phyloP scores from a whole-genome alignment of 92 coral and sea anemone genomes.

The Parazoanthus swiftii region DNA sequence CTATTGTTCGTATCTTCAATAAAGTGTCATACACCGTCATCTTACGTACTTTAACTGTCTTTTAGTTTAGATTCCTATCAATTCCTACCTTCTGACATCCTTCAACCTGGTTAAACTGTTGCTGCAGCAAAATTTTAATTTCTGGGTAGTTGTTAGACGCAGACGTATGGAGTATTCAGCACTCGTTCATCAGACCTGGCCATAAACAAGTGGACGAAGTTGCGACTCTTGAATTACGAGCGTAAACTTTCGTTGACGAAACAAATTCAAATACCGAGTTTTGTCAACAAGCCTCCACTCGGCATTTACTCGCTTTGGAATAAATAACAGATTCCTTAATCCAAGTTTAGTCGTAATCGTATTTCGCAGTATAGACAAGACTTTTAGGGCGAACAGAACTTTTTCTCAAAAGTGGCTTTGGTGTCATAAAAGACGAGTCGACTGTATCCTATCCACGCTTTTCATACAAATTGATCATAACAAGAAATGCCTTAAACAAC shows the following conservation, averaged over 20 bases:
- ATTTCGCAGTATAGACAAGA: not conserved
- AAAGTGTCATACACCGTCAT: not conserved
- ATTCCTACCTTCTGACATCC: not conserved
- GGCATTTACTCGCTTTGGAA: slow-evolving; percentile 19
- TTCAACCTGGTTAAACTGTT: not conserved
- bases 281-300: slow-evolving; percentile 17
- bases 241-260: slow-evolving; percentile 5
- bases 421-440: not conserved
- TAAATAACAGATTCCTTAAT: slow-evolving; percentile 8
- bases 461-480: slow-evolving; percentile 15
- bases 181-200: not conserved
- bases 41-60: not conserved
- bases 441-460: slow-evolving; percentile 1
- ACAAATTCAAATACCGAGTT: not conserved
- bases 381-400: too few relatives aligned
- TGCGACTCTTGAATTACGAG: not conserved
- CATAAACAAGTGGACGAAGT: not conserved
- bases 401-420: not conserved
- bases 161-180: not conserved
- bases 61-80: not conserved
- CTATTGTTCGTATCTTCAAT: not conserved
- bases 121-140: not conserved
- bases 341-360: not conserved
- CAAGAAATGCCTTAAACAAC: not conserved
- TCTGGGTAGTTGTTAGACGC: not conserved